A percentile compares a stretch with the other conserved stretches of the same genome.
These are phyloP conservation scores for Colaptes auratus DNA, from an alignment of 2,113 vertebrate species.

Conservation along the genomic window DNA sequence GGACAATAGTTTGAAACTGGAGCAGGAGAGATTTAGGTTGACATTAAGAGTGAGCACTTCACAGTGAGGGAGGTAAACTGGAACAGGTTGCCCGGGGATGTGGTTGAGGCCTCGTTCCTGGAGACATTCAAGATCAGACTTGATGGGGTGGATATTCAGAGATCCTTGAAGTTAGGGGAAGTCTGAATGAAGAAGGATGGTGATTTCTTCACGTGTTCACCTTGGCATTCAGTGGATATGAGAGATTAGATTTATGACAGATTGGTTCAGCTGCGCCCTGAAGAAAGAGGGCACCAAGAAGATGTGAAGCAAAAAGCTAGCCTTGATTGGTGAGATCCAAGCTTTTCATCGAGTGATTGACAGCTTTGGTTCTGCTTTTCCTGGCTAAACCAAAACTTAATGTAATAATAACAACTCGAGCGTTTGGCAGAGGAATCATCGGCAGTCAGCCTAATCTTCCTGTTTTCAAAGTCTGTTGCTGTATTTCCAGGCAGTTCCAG, in stretches of 20 bases:
- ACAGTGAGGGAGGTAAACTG: too few species aligned
- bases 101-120: too few species aligned
- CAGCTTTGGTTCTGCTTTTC: slow-evolving; percentile 34
- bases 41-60: too few species aligned
- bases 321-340: neutral
- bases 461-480: slow-evolving; percentile 35
- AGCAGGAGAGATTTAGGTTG: too few species aligned
- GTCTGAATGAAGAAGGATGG: neutral
- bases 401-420: slow-evolving; percentile 2
- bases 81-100: too few species aligned
- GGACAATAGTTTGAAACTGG: too few species aligned
- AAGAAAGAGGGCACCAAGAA: neutral
- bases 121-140: too few species aligned
- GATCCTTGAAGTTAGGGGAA: neutral
- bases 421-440: neutral
- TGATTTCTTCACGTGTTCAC: neutral
- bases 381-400: neutral
- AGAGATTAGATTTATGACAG: neutral
- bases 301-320: neutral
- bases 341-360: neutral
- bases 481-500: slow-evolving; percentile 62
- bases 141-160: neutral
- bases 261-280: neutral
- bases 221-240: neutral
- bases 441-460: neutral